Evolutionary conservation across 2,113 vertebrate species (phyloP), one percentile per base, ranked within the genome.

Genomic region (Noctilio leporinus): DNA sequence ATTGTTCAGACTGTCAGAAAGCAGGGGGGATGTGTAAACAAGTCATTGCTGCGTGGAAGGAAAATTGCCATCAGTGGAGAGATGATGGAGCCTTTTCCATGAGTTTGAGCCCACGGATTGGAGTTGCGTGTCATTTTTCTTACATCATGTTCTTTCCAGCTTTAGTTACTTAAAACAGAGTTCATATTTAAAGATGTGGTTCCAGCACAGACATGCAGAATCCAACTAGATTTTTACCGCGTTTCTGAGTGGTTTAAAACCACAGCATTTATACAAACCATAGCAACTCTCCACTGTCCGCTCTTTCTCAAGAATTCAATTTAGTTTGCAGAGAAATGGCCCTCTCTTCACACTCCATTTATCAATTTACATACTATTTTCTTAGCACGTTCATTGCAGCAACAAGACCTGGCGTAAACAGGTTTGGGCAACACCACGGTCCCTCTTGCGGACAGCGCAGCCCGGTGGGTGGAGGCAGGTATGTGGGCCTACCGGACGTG

Each of bases 141-240:
- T 45, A 4, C 14, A 0, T 35, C 7, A 5, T 14, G 2, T 26
- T 43, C 5, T 80, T 40, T 24, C 70, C 26, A 7, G 10, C n/a
- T 43, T 40, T 10, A 49, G 5, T 83, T 45, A 20, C 55, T 45
- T 51, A 72, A 59, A 67, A 33, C n/a, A 38, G 38, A 72, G 38
- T 22, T 77, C 17, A 11, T 43, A 15, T 49, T 67, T 72, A 75
- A 33, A 78, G 55, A 70, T 57, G n/a, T 10, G n/a, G 35, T 30
- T 35, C 43, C 65, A 33, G 20, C 33, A 5, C 53, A 35, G 11
- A 43, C 64, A 28, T 26, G 6, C 33, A 55, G 82, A 59, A 22
- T n/a, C 33, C 0, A 0, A 4, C 47, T 38, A 0, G 33, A 38
- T 17, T 81, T 47, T 45, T 5, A 7, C 30, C 30, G 0, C n/a